Evolutionary conservation across 2,888 invertebrate species (phyloP), one percentile per base, ranked within the genome.

Genomic region (Lithosia quadra): DNA sequence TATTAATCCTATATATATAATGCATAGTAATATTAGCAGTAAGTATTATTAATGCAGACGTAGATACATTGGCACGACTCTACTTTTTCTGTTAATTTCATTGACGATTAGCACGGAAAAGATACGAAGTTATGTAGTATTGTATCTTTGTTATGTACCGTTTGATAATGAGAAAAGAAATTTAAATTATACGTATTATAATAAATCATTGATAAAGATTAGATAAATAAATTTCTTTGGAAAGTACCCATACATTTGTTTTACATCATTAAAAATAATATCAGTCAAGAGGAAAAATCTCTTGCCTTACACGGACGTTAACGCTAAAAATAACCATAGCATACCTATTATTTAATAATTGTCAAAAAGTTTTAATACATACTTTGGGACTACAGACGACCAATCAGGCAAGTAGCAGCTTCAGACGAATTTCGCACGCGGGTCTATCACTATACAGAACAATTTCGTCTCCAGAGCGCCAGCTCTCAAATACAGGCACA

Each of bases 341-440:
- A 24, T 56, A 56, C 15, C 3, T 4, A 13, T 0, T n/a, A 10
- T 9, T 13, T 63, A 55, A 8, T 9, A 55, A 63, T 39, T 34
- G 28, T 13, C 13, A 43, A 59, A 71, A 61, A 55, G 61, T 57
- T 57, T 59, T 56, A 60, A 71, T 80, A 86, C 85, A 75, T 83
- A 86, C 85, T 79, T 84, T 79, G 73, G 73, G 71, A 70, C 77
- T 77, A 77, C 76, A 69, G 81, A 77, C 74, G 72, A 76, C 65
- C 73, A 77, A 77, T 72, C 72, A 71, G 75, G 65, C 73, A 64
- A 60, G 72, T 69, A 77, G 71, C 65, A 73, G 68, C 65, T 76
- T 63, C 59, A 77, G 68, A 61, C 56, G 70, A 61, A 67, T 21
- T 66, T 11, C 36, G 49, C 62, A 43, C 72, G 74, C 72, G 49